Conservation (phyloP, 2,797 vertebrate genomes). For the Valencia hispanica region DNA sequence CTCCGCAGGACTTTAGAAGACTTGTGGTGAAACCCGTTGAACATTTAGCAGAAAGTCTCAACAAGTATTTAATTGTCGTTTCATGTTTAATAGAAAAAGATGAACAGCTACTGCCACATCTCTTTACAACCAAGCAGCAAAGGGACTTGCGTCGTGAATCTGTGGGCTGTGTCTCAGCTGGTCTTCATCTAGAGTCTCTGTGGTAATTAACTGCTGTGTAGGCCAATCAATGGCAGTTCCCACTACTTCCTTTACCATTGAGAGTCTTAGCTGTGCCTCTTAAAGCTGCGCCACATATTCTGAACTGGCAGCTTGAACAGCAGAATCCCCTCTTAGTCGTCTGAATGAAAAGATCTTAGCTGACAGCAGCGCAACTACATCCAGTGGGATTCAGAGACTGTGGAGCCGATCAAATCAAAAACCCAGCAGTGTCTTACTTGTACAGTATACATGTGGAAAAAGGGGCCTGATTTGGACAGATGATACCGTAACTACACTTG, state of each 20-base stretch:
- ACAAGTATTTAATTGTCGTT: not conserved
- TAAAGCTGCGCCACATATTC: not conserved
- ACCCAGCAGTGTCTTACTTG: not conserved
- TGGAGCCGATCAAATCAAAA: not conserved
- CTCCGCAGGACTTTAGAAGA: constrained; percentile 5
- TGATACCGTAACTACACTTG: not conserved
- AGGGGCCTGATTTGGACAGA: not conserved
- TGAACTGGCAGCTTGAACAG: not conserved
- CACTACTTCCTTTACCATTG: not conserved
- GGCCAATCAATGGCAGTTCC: not conserved
- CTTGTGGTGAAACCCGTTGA: not conserved
- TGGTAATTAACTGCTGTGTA: not conserved
- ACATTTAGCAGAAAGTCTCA: not conserved
- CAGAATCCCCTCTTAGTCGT: not conserved
- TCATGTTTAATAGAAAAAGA: not conserved
- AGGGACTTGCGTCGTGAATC: not conserved
- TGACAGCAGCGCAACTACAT: not conserved
- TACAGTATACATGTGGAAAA: not conserved
- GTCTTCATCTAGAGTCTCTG: not conserved
- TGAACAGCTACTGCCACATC: not conserved
- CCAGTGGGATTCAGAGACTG: not conserved
- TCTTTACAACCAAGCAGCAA: not conserved
- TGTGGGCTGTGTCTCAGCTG: not conserved
- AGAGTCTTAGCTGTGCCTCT: not conserved
- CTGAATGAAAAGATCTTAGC: not conserved